Base-by-base conservation (phyloP, 53 echinoderm and acorn worm genomes). In the Astropecten irregularis region DNA sequence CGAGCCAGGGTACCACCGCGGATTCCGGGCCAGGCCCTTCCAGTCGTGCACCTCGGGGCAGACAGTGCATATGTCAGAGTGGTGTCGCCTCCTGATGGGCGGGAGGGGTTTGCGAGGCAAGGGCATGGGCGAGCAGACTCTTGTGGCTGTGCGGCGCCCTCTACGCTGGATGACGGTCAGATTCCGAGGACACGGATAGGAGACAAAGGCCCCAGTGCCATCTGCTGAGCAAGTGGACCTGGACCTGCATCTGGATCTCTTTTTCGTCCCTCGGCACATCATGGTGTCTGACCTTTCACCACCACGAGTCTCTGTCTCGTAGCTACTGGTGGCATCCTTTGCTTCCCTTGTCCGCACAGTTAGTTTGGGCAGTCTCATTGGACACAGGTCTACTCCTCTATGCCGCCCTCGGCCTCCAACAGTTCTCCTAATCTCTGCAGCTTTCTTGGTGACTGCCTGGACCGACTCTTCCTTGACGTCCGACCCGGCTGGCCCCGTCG, bases 11-110 rank as follows among this genome's bases (percentile, higher is more conserved):
- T 74, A 74, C 74, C 74, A 74, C 9, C 57, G 38, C 2, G 74
- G 56, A 40, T 74, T 74, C 39, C 74, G 32, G 8, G 58, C 74
- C 22, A 74, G 51, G 3, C 74, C 74, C 40, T 74, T 74, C 74
- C 74, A 74, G 74, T 74, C 74, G 18, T 74, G 58, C 21, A 74
- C 74, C 58, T 74, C 58, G 35, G 74, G 74, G 57, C 74, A 74
- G 4, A 74, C 74, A 18, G 74, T 74, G 56, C 74, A 74, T 20
- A 74, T 74, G 58, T 74, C 74, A 4, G 74, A 74, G 74, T 74
- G 74, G 74, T 74, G 74, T 3, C 74, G 58, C 55, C 74, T 74
- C 40, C 74, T 20, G 38, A 74, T 74, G 20, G 74, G 74, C 19
- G 74, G 74, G 38, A 74, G 57, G 74, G 74, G 74, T 13, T 57